These are phyloP conservation scores for Discoglossus pictus DNA, from an alignment of 2,797 vertebrate genomes.

Conservation along the genomic window DNA sequence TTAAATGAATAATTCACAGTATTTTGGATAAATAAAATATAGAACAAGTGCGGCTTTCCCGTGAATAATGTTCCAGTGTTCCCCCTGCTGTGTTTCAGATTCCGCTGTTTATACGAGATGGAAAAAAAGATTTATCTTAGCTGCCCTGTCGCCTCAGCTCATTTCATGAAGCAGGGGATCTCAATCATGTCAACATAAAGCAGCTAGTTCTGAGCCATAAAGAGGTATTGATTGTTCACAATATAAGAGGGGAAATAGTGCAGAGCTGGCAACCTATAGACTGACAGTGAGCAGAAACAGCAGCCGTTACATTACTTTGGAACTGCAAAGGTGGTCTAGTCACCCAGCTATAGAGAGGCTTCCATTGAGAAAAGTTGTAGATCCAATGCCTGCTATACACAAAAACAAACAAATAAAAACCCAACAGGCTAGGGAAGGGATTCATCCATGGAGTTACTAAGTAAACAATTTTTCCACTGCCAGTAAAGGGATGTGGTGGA, in stretches of 20 bases:
- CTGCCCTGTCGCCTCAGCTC: conserved; percentile 54
- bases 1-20: conserved; percentile 67
- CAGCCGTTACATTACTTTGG: too few relatives aligned
- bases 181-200: conserved; percentile 55
- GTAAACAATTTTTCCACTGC: too few relatives aligned
- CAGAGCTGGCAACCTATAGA: conserved; percentile 2
- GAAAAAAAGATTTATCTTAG: conserved; percentile 51
- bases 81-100: conserved; percentile 53
- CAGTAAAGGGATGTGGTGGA: too few relatives aligned
- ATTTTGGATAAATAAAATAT: conserved; percentile 69
- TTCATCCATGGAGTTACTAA: too few relatives aligned
- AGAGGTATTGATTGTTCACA: conserved; percentile 48
- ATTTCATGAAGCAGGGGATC: conserved; percentile 27
- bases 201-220: conserved; percentile 39
- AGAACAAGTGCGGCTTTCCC: conserved; percentile 52
- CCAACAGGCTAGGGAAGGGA: too few relatives aligned
- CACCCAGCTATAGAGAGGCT: too few relatives aligned
- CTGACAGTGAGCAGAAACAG: too few relatives aligned
- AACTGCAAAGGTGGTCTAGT: too few relatives aligned
- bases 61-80: conserved; percentile 59
- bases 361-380: too few relatives aligned
- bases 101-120: conserved; percentile 51
- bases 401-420: too few relatives aligned
- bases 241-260: conserved; percentile 12
- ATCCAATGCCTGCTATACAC: too few relatives aligned